These are phyloP conservation scores for Drosophila paracracens DNA, from an alignment of 2,888 invertebrate genomes.

Conservation along the genomic window DNA sequence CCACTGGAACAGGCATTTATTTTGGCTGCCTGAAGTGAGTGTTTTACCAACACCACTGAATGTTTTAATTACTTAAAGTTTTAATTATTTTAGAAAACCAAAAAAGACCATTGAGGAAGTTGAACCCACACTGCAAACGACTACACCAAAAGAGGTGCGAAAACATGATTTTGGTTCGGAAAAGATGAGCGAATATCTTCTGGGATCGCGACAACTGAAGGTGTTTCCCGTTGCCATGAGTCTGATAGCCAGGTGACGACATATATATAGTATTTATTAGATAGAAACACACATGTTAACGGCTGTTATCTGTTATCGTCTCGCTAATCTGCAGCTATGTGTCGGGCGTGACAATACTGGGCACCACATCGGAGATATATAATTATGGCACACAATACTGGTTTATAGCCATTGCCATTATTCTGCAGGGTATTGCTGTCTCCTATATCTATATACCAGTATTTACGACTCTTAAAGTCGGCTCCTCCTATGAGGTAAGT, in stretches of 20 bases:
- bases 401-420: slow-evolving; percentile 90
- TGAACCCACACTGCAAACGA: slow-evolving; percentile 52
- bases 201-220: slow-evolving; percentile 90
- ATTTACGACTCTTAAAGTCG: slow-evolving; percentile 91
- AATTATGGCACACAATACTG: slow-evolving; percentile 94
- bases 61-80: neutral
- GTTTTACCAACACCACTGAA: neutral
- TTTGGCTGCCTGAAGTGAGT: slow-evolving; percentile 83
- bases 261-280: slow-evolving; percentile 3
- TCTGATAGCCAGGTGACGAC: slow-evolving; percentile 90
- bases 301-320: slow-evolving; percentile 29
- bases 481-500: slow-evolving; percentile 93
- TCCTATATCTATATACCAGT: slow-evolving; percentile 91
- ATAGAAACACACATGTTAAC: neutral
- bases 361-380: slow-evolving; percentile 94
- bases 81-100: slow-evolving; percentile 46
- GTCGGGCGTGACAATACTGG: slow-evolving; percentile 94
- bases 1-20: slow-evolving; percentile 92
- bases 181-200: slow-evolving; percentile 90
- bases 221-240: slow-evolving; percentile 95
- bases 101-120: slow-evolving; percentile 51
- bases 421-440: slow-evolving; percentile 89
- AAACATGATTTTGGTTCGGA: slow-evolving; percentile 85
- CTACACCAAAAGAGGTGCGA: slow-evolving; percentile 29
- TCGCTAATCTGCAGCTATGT: slow-evolving; percentile 88